Base-by-base conservation (phyloP, 2,797 vertebrate genomes). In the Siniperca undulata region DNA sequence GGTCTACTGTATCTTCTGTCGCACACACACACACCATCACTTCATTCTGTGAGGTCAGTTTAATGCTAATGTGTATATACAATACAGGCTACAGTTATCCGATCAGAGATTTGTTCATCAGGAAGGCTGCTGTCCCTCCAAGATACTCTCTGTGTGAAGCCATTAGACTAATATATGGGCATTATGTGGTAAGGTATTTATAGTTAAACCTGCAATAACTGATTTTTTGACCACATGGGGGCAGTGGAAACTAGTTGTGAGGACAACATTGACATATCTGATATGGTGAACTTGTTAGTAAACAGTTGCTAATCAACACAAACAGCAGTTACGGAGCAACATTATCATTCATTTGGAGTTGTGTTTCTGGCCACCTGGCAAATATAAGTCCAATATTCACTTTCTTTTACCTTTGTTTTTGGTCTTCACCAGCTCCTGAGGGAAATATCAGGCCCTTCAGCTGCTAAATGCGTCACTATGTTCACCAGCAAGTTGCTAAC, bases 71-170 rank as follows among this genome's bases (percentile, higher is more conserved):
- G 69, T 36, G n/a, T 76, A 14, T 30, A 65, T 40, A 56, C 14
- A 48, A 44, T 14, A 65, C 48, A 72, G 60, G 20, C 24, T 46
- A 16, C 2, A 59, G 13, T 50, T 53, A 78, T 70, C 67, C 36
- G 11, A 81, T 72, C 44, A 79, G 40, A 66, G 30, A 62, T 78
- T 58, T 61, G 7, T 67, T 77, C 36, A 77, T 69, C 40, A 56
- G 30, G 34, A 20, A 77, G 40, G 65, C 22, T 27, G 68, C 34
- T 8, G 17, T 67, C 34, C 20, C 16, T 55, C 19, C 5, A 55
- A 65, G 34, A 72, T 30, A 59, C 36, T 22, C 70, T 67, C 27
- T 30, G 55, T 48, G 20, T 34, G 20, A 38, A 42, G 22, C 24
- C 46, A 42, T 61, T n/a, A 60, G 16, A 19, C 3, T 11, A 24